Conservation (phyloP, 2,888 invertebrate species). For the Apocheima hispidaria region DNA sequence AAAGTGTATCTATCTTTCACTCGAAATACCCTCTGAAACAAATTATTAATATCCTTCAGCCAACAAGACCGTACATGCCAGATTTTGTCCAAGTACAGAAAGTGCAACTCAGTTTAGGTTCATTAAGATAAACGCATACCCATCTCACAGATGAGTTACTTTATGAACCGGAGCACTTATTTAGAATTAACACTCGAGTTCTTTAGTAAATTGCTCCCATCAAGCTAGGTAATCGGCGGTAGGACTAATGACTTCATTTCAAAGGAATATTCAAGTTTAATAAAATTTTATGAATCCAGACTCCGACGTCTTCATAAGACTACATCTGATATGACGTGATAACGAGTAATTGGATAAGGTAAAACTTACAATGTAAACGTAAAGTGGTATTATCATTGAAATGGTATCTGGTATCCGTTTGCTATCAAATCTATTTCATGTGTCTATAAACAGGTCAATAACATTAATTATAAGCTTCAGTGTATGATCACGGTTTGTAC, state of each 20-base stretch:
- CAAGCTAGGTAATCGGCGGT: constrained; percentile 7
- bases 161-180: constrained; percentile 21
- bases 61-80: neutral
- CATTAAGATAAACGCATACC: constrained; percentile 16
- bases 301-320: neutral
- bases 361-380: constrained; percentile 7
- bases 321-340: constrained; percentile 12
- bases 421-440: neutral
- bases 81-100: neutral
- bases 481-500: neutral
- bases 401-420: neutral
- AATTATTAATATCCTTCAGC: neutral
- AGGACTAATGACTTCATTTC: constrained; percentile 29
- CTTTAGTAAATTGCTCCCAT: constrained; percentile 13
- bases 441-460: constrained; percentile 6
- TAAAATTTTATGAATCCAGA: constrained; percentile 16
- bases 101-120: constrained; percentile 8
- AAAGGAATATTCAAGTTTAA: constrained; percentile 20
- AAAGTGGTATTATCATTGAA: neutral
- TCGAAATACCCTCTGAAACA: neutral
- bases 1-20: no score
- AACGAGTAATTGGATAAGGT: neutral
- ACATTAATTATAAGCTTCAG: neutral
- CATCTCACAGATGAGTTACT: constrained; percentile 26
- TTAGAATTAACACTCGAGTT: constrained; percentile 24